Percentiles rank a stretch among this genome's conserved stretches.
These are phyloP conservation scores for Cetonia aurata DNA, from an alignment of 2,888 invertebrate species.

Conservation along the genomic window DNA sequence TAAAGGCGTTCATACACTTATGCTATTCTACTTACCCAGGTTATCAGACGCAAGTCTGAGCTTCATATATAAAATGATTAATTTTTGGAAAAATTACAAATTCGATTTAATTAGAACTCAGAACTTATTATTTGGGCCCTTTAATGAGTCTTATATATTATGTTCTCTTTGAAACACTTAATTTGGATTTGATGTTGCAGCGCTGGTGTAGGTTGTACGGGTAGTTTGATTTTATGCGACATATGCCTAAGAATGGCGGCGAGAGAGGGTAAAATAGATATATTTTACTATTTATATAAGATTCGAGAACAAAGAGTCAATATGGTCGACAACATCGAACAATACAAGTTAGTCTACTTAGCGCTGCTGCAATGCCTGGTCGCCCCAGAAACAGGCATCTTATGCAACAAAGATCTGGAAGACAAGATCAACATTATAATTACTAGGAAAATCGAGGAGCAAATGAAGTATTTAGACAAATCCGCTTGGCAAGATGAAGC, in stretches of 20 bases:
- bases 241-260: constrained; percentile 68
- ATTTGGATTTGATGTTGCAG: constrained; percentile 61
- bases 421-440: constrained; percentile 57
- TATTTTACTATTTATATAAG: constrained; percentile 58
- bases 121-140: too few species aligned
- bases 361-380: constrained; percentile 65
- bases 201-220: constrained; percentile 74
- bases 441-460: constrained; percentile 55
- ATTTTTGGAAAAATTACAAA: too few species aligned
- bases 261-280: constrained; percentile 62
- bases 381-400: constrained; percentile 60
- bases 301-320: constrained; percentile 63
- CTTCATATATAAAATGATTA: too few species aligned
- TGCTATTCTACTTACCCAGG: too few species aligned
- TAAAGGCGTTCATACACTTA: too few species aligned
- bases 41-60: too few species aligned
- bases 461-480: constrained; percentile 62
- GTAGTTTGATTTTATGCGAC: constrained; percentile 73
- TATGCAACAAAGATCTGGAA: constrained; percentile 56
- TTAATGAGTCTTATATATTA: neutral
- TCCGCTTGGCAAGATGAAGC: constrained; percentile 65
- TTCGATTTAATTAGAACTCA: too few species aligned
- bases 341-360: constrained; percentile 67
- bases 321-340: constrained; percentile 65
- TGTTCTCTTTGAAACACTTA: too few species aligned